phyloP scores from a whole-genome alignment of 2,888 invertebrate species.

The Phengaris alcon region DNA sequence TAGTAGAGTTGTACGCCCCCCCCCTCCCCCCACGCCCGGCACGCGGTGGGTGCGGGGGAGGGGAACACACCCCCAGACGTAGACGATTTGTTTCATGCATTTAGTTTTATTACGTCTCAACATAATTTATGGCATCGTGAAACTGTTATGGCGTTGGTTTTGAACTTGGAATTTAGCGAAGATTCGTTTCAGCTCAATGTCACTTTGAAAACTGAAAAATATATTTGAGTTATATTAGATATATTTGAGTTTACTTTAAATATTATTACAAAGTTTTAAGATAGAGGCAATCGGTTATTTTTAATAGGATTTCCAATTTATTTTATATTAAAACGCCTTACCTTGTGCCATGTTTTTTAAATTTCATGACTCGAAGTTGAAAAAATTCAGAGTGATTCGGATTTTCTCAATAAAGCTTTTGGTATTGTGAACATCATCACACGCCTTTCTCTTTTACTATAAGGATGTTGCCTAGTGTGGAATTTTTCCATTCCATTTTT shows the following conservation, averaged over 20 bases:
- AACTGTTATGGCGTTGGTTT: conserved; percentile 37
- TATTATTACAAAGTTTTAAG: neutral
- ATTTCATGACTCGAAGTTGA: too few relatives aligned
- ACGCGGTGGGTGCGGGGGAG: neutral
- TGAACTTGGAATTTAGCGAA: conserved; percentile 32
- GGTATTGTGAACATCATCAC: too few relatives aligned
- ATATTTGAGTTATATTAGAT: too few relatives aligned
- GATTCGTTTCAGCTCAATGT: conserved; percentile 30
- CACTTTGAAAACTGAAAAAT: neutral
- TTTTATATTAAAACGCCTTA: neutral
- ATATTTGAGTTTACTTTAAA: neutral
- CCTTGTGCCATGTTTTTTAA: too few relatives aligned
- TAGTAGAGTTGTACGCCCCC: conserved; percentile 73
- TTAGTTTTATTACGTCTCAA: conserved; percentile 73
- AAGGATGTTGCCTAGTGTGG: too few relatives aligned
- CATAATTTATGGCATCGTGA: conserved; percentile 60
- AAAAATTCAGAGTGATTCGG: too few relatives aligned
- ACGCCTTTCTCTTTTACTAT: too few relatives aligned
- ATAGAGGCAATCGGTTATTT: neutral
- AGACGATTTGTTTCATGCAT: conserved; percentile 72
- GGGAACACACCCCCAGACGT: conserved; percentile 41
- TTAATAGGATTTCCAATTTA: neutral
- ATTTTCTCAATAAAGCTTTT: too few relatives aligned
- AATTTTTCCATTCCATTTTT: too few relatives aligned
- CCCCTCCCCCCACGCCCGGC: conserved; percentile 42